phyloP scores from a whole-genome alignment of 2,888 invertebrate species.

The Pandemis cinnamomeana region DNA sequence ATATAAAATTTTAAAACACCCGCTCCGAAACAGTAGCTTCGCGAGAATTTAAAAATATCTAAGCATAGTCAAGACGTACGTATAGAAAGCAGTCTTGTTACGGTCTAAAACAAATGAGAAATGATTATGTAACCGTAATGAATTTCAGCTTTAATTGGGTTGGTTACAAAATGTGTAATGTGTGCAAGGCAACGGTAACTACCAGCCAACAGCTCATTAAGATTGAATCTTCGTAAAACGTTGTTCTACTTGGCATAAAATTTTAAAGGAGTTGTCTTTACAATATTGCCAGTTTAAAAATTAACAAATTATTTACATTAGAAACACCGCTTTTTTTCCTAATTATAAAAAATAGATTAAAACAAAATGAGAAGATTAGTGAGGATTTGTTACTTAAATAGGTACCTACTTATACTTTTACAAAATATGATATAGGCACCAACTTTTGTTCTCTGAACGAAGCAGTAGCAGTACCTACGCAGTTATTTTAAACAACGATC shows the following conservation, averaged over 20 bases:
- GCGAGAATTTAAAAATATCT: not conserved
- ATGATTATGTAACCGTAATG: constrained; percentile 65
- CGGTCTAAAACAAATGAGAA: constrained; percentile 67
- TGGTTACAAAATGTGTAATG: constrained; percentile 32
- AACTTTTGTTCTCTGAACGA: no score
- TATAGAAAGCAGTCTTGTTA: constrained; percentile 61
- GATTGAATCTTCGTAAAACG: constrained; percentile 30
- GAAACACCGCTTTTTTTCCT: no score
- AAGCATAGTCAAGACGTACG: constrained; percentile 44
- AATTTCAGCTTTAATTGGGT: constrained; percentile 48
- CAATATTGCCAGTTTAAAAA: not conserved
- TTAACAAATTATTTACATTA: no score
- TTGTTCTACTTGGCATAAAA: constrained; percentile 1
- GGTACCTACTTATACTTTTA: no score
- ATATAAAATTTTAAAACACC: not conserved
- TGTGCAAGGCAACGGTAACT: constrained; percentile 27
- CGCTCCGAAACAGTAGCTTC: not conserved
- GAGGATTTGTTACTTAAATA: no score
- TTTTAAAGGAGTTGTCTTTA: not conserved
- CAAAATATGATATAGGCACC: no score
- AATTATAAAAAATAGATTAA: no score
- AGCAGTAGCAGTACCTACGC: no score
- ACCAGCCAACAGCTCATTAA: constrained; percentile 24
- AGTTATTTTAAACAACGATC: no score
- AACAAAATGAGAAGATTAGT: no score